Base-by-base conservation (phyloP, 2,888 invertebrate genomes). In the Clanis bilineata region DNA sequence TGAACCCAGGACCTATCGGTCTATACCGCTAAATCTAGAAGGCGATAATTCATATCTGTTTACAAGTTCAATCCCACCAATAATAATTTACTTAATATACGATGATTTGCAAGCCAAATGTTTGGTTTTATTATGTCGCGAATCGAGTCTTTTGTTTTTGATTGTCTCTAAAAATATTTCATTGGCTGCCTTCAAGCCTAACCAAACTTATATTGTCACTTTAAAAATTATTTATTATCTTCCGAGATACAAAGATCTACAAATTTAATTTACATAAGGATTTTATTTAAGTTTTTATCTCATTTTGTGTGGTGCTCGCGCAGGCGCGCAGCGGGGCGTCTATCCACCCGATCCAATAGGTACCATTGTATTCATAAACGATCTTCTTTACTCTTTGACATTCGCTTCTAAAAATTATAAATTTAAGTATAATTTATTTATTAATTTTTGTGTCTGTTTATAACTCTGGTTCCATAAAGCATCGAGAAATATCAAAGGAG, bases 221-320 rank as follows among this genome's bases (percentile, higher is more conserved):
- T 74, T 69, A 67, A 76, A 76, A 74, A 78, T 75, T 75, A 76
- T 79, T 80, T 80, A 76, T 75, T 75, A 73, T 74, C 69, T 66
- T 68, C 64, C 67, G 70, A 73, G 74, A 75, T 72, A 73, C 76
- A 69, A 77, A 77, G 77, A 77, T 82, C 82, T 80, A 88, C 80
- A 85, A 86, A 87, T 89, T 87, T 81, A 86, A 90, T 90, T 90
- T 90, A 87, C 86, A 85, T 89, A 86, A 80, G 83, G 79, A 82
- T 88, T 87, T 88, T 86, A 88, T 88, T 85, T 76, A 78, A 80
- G 71, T 82, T 86, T 85, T 88, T 88, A 83, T 85, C 74, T 84
- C 74, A 79, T 87, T 87, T 85, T 82, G 83, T 80, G 74, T 74
- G 72, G 74, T 66, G 80, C 74, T 80, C 82, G 86, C 86, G 82